Conservation (phyloP, 2,888 invertebrate species). For the Himalopsyche kuldschensis region DNA sequence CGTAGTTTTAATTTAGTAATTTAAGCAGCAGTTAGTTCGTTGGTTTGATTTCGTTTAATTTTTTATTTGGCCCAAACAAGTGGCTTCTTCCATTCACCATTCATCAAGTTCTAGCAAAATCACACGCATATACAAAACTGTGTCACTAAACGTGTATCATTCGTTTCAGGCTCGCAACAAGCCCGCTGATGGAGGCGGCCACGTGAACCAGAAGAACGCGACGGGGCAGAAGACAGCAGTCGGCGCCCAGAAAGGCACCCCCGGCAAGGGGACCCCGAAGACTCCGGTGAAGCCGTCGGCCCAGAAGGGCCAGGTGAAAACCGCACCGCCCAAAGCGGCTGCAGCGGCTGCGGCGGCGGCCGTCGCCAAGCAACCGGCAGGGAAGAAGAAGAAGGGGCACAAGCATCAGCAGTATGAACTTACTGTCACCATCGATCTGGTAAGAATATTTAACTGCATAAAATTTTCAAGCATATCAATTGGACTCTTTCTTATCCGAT, state of each 20-base stretch:
- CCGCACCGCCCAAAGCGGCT: slow-evolving; percentile 64
- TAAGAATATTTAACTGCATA: slow-evolving; percentile 60
- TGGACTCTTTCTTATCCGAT: no score
- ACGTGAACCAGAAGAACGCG: slow-evolving; percentile 71
- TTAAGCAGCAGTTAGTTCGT: no score
- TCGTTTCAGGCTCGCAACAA: slow-evolving; percentile 77
- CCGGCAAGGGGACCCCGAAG: slow-evolving; percentile 62
- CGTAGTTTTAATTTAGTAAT: no score
- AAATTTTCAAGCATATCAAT: no score
- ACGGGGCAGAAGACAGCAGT: slow-evolving; percentile 65
- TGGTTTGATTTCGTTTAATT: no score
- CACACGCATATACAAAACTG: no score
- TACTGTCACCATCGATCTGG: slow-evolving; percentile 80
- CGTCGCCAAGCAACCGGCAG: slow-evolving; percentile 62
- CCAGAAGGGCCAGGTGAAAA: slow-evolving; percentile 75
- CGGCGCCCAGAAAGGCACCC: slow-evolving; percentile 60
- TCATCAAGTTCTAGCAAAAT: no score
- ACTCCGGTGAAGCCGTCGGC: slow-evolving; percentile 70
- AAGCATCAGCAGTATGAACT: slow-evolving; percentile 81
- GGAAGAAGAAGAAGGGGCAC: slow-evolving; percentile 76
- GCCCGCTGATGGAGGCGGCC: slow-evolving; percentile 76
- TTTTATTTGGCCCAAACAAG: no score
- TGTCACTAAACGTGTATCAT: no score
- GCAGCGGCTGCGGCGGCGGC: slow-evolving; percentile 56
- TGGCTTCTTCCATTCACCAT: no score